Conservation (phyloP, 2,113 vertebrate genomes). For the Prochilodus magdalenae region DNA sequence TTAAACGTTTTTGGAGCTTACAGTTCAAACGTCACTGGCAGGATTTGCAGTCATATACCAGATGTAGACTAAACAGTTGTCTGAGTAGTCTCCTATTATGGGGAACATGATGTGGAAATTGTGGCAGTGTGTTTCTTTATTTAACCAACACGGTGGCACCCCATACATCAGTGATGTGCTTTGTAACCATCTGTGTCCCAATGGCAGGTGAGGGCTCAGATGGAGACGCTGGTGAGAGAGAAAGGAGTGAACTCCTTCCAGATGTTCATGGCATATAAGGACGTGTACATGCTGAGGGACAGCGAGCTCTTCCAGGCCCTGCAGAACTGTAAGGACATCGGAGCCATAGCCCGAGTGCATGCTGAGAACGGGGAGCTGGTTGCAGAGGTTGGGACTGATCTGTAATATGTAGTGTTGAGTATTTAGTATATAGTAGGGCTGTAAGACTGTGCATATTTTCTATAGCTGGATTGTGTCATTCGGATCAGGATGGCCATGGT, state of each 20-base stretch:
- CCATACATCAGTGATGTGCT: not conserved
- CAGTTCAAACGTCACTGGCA: not conserved
- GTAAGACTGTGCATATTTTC: no score
- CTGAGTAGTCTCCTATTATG: not conserved
- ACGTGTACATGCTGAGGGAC: constrained; percentile 94
- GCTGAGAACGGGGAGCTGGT: constrained; percentile 97
- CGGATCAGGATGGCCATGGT: no score
- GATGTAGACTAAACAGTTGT: not conserved
- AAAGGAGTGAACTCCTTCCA: constrained; percentile 97
- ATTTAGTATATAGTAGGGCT: not conserved
- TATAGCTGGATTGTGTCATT: no score
- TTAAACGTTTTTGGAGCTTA: not conserved
- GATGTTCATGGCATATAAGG: constrained; percentile 99
- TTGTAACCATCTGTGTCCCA: not conserved
- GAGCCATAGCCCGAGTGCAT: constrained; percentile 90
- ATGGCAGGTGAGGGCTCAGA: constrained; percentile 88
- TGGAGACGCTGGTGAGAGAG: constrained; percentile 93
- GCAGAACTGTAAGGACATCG: constrained; percentile 90
- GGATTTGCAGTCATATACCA: not conserved
- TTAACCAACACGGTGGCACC: not conserved
- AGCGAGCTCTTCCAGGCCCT: constrained; percentile 93
- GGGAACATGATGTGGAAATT: not conserved
- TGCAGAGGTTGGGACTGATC: constrained; percentile 83
- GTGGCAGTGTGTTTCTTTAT: not conserved
- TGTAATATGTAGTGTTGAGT: not conserved